Percentiles rank a stretch among this genome's conserved stretches.
Evolutionary conservation across 2,797 vertebrate species (phyloP).

Genomic region (Prunella strophiata): DNA sequence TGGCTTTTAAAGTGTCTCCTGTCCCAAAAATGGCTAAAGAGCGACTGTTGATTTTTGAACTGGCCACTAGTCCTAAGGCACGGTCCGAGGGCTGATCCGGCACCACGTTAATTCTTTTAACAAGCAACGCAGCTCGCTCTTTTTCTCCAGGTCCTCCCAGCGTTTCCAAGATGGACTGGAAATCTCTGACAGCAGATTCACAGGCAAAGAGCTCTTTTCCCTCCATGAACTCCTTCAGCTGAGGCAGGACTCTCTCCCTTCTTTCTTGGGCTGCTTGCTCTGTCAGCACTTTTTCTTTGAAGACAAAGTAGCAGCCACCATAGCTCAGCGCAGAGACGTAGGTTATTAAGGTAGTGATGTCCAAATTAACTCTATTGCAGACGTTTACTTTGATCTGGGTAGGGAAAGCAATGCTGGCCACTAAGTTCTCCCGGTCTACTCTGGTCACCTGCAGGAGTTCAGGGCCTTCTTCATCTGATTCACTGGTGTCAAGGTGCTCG

Average conservation of each 20-base stretch:
- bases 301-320: constrained; percentile 87
- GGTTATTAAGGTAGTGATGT: constrained; percentile 95
- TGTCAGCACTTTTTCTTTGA: constrained; percentile 91
- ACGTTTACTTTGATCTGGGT: constrained; percentile 84
- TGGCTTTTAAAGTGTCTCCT: constrained; percentile 88
- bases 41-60: constrained; percentile 90
- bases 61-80: constrained; percentile 84
- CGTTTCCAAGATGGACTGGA: constrained; percentile 90
- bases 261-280: constrained; percentile 94
- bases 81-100: constrained; percentile 89
- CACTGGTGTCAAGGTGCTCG: constrained; percentile 31
- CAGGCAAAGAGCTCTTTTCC: constrained; percentile 93
- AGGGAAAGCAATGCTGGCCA: constrained; percentile 86
- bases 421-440: constrained; percentile 83
- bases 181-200: constrained; percentile 89
- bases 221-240: constrained; percentile 88
- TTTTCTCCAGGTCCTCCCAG: constrained; percentile 90
- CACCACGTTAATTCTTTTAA: constrained; percentile 83
- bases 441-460: constrained; percentile 78
- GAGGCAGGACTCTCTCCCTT: constrained; percentile 84
- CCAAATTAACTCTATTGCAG: constrained; percentile 89
- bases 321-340: constrained; percentile 93
- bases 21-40: constrained; percentile 94
- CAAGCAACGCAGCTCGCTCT: constrained; percentile 81
- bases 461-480: constrained; percentile 71